Evolutionary conservation across 2,888 invertebrate genomes (phyloP), one percentile per base, ranked within the genome.

Genomic region (Phengaris alcon): DNA sequence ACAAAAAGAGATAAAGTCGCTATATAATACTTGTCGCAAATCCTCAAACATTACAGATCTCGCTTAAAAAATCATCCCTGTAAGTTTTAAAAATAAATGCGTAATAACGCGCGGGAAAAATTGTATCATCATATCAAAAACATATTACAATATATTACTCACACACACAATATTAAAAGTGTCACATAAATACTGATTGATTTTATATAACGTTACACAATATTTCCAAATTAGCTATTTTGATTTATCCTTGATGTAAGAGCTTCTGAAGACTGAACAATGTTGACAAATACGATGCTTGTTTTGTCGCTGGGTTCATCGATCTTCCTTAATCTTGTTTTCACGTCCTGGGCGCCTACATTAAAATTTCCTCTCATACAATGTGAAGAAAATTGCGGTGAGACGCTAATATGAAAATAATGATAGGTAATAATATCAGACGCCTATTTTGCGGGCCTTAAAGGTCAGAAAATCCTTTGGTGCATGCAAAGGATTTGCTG

Each of bases 281-380:
- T 68, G 64, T 68, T 51, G 51, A 52, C 68, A 57, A 48, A 51
- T 74, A 74, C n/a, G 52, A 54, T 52, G 51, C 10, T 46, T 54
- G 52, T 54, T 69, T 15, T 6, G 57, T 12, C 57, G n/a, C 35
- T 3, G 51, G 13, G 75, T 75, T 77, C 75, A 76, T 68, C 48
- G 70, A 74, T 59, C 74, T 75, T 48, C 55, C 51, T 52, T 44
- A 46, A 75, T 64, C 35, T 55, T 70, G 69, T 76, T 75, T 75
- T 72, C 72, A 72, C n/a, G 51, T 70, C 70, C 70, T 22, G 70
- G 52, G 22, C 52, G 72, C 54, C 15, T 22, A 72, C 51, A 54
- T 54, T 13, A 6, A 72, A 72, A 69, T 48, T 59, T 57, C 22
- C 64, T 44, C 35, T 12, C 6, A 59, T 22, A 35, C 15, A 22